A percentile compares a stretch with the other conserved stretches of the same genome.
Evolutionary conservation across 2,888 invertebrate species (phyloP).

Genomic region (Tupiocoris notatus): DNA sequence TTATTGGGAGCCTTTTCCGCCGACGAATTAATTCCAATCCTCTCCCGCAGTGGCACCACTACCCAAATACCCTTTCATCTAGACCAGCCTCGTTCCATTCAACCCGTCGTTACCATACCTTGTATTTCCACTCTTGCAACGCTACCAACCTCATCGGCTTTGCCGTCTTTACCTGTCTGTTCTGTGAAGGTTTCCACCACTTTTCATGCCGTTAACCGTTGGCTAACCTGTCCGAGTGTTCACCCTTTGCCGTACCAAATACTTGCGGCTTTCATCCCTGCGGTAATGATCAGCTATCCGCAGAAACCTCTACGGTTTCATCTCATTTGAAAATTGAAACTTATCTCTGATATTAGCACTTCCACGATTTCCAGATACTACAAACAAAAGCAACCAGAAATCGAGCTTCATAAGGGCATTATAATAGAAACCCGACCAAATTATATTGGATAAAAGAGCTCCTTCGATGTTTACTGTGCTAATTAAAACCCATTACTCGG

Average conservation of each 20-base stretch:
- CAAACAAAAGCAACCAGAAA: no score
- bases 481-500: no score
- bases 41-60: neutral
- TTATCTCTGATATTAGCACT: no score
- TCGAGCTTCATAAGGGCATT: no score
- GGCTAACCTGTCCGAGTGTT: neutral
- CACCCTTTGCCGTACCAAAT: neutral
- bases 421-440: no score
- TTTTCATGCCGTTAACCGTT: neutral
- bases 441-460: no score
- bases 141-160: neutral
- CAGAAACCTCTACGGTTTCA: neutral
- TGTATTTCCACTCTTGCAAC: neutral
- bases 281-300: neutral
- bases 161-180: neutral
- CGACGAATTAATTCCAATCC: conserved; percentile 27
- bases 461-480: no score
- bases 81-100: neutral
- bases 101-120: neutral
- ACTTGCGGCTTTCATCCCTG: neutral
- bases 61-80: neutral
- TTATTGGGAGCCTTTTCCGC: conserved; percentile 16
- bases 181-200: neutral
- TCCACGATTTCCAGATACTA: no score
- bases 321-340: neutral